These are phyloP conservation scores for Liodrosophila aerea DNA, from an alignment of 2,888 invertebrate genomes.

Conservation along the genomic window DNA sequence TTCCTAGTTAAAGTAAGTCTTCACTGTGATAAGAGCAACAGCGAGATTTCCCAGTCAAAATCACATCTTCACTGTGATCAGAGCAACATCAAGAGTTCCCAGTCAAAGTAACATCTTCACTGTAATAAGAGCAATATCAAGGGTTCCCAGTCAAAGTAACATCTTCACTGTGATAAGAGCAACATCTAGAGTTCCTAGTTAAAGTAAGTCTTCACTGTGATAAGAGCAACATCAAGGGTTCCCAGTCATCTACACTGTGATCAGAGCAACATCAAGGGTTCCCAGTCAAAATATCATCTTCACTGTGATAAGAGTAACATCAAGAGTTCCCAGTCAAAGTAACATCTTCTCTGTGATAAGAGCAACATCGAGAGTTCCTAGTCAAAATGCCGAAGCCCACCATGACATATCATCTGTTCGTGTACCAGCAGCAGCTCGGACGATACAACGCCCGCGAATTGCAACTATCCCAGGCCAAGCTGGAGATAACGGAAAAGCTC, in stretches of 20 bases:
- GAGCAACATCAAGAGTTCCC: conserved; percentile 2
- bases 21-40: too few species aligned
- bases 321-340: too few species aligned
- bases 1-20: too few species aligned
- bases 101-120: too few species aligned
- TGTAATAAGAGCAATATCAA: conserved; percentile 51
- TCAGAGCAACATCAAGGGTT: too few species aligned
- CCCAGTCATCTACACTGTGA: too few species aligned
- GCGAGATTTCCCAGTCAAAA: too few species aligned
- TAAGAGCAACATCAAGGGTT: neutral
- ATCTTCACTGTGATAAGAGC: conserved; percentile 17
- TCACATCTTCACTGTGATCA: too few species aligned
- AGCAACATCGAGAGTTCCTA: conserved; percentile 59
- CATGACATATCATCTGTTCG: conserved; percentile 63
- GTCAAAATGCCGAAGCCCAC: conserved; percentile 53
- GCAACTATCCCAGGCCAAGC: conserved; percentile 57
- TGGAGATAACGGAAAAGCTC: conserved; percentile 68
- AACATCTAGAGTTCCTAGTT: neutral
- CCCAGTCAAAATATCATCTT: too few species aligned
- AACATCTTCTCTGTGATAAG: too few species aligned
- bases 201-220: neutral
- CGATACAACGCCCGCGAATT: conserved; percentile 60
- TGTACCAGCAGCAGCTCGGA: conserved; percentile 60
- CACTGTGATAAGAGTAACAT: neutral
- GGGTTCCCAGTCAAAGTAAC: conserved; percentile 35